Base-by-base conservation (phyloP, 1,140 invertebrate species). In the Tetranychus urticae region DNA sequence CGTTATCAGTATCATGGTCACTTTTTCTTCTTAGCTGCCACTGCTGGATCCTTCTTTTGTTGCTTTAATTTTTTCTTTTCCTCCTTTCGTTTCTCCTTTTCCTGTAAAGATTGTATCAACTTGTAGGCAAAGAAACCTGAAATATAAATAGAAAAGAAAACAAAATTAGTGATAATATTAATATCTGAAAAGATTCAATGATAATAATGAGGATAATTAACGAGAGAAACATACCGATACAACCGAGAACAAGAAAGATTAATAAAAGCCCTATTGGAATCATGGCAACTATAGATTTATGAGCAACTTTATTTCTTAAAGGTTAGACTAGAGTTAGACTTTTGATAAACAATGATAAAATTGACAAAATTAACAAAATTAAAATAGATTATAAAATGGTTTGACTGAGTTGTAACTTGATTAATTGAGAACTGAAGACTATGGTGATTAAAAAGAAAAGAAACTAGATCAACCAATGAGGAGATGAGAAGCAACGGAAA, bases 111-210 rank as follows among this genome's bases (percentile, higher is more conserved):
- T 70, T 81, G 80, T 71, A 85, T 84, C 46, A 88, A 73, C 71
- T 85, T 86, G 72, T 84, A 86, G 58, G 82, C 80, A 71, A 87
- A 86, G 71, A 86, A 85, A 65, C 80, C 84, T 88, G 77, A 79
- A 81, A 66, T 13, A 62, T 3, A 62, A n/a, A 0, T 13, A 12
- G 23, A 59, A 52, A 60, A 2, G 7, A 54, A 3, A 34, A 14
- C n/a, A 58, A 47, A 62, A 57, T 57, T 34, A 37, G 55, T n/a
- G 14, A 35, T 8, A n/a, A 52, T 8, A 52, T 33, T 8, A 52
- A 52, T 31, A 7, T 31, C 13, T 7, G 12, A 7, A n/a, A 52
- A 31, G n/a, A 8, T 6, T 8, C 7, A 10, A n/a, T 4, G 31
- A 14, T 35, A 14, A 10, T 10, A 5, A 35, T 56, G 33, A 1